These are phyloP conservation scores for Drosophila kokeensis DNA, from an alignment of 2,888 invertebrate genomes.

Conservation along the genomic window DNA sequence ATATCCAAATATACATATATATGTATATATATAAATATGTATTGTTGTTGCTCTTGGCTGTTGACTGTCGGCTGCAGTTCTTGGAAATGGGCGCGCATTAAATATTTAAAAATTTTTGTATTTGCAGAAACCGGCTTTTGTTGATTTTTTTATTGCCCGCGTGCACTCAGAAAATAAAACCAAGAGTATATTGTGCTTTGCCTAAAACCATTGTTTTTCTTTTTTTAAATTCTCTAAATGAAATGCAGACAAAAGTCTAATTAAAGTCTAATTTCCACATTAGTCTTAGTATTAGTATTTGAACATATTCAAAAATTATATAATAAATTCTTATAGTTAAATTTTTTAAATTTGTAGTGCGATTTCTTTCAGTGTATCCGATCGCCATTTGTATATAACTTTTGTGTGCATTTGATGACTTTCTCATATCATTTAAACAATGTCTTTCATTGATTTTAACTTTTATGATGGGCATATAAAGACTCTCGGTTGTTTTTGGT, in stretches of 20 bases:
- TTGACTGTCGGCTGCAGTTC: conserved; percentile 54
- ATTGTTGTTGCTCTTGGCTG: conserved; percentile 23
- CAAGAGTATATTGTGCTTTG: not conserved
- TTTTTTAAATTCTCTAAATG: not conserved
- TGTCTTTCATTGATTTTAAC: conserved; percentile 44
- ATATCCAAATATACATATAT: conserved; percentile 12
- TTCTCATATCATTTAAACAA: conserved; percentile 46
- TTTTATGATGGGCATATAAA: not conserved
- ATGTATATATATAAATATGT: conserved; percentile 7
- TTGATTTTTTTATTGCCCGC: not conserved
- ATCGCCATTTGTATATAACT: not conserved
- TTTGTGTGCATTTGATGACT: conserved; percentile 43
- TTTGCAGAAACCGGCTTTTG: conserved; percentile 27
- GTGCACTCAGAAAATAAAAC: not conserved
- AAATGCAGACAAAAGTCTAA: not conserved
- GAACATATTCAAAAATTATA: not conserved
- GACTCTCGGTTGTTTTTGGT: not conserved
- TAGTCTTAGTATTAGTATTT: not conserved
- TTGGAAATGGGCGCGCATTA: conserved; percentile 71
- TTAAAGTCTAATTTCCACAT: not conserved
- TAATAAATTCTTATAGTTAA: not conserved
- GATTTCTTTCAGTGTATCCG: not conserved
- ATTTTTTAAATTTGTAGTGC: not conserved
- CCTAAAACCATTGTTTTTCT: not conserved
- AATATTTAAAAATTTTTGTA: conserved; percentile 45